A percentile compares a stretch with the other conserved stretches of the same genome.
Conservation (phyloP, 2,888 invertebrate genomes). For the Orthosia incerta region DNA sequence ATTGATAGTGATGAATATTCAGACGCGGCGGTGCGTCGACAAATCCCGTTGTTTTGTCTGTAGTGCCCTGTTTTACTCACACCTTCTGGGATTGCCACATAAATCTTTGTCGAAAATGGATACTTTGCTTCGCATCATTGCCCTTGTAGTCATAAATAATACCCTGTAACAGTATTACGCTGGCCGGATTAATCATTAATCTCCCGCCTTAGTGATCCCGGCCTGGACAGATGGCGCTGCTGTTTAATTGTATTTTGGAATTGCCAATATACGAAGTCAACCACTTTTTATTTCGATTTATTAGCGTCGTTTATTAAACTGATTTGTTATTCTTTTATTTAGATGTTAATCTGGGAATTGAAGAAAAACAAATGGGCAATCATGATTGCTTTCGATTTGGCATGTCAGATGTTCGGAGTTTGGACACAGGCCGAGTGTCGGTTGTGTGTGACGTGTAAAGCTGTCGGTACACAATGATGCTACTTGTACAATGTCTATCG, state of each 20-base stretch:
- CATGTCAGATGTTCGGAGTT: constrained; percentile 10
- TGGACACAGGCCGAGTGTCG: neutral
- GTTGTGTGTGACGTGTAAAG: constrained; percentile 10
- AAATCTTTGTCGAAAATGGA: constrained; percentile 80
- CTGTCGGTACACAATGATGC: constrained; percentile 19
- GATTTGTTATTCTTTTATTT: constrained; percentile 52
- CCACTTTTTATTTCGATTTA: constrained; percentile 63
- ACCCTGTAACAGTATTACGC: constrained; percentile 66
- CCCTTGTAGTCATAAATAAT: constrained; percentile 73
- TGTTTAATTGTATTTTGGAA: constrained; percentile 66
- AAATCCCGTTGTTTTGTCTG: constrained; percentile 78
- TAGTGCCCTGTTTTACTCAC: constrained; percentile 71
- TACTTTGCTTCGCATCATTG: constrained; percentile 75
- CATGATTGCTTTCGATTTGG: constrained; percentile 25
- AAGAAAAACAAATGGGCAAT: constrained; percentile 41
- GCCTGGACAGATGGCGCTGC: constrained; percentile 61
- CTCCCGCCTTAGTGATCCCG: constrained; percentile 61
- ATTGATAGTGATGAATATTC: constrained; percentile 87
- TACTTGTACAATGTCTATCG: constrained; percentile 22
- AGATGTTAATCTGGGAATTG: constrained; percentile 46
- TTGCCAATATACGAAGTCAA: constrained; percentile 58
- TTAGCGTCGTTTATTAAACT: constrained; percentile 45
- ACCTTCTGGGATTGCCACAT: constrained; percentile 81
- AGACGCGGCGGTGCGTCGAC: constrained; percentile 75
- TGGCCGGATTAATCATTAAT: constrained; percentile 67